Evolutionary conservation across 2,888 invertebrate species (phyloP).

Genomic region (Mongoloraphidia duomilia): DNA sequence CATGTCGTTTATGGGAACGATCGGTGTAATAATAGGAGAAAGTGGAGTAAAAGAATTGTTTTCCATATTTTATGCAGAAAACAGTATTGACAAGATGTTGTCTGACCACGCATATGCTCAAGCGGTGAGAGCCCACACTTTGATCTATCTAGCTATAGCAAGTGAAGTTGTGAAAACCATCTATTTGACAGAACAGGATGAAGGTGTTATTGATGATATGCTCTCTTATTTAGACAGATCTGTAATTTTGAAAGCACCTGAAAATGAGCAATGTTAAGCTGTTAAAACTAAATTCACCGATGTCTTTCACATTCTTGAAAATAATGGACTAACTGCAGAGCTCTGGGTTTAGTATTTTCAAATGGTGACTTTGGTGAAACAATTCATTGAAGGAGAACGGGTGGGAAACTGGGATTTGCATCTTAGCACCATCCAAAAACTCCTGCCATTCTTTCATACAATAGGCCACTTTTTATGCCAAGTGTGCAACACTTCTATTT

Average conservation of each 20-base stretch:
- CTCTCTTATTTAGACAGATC: constrained; percentile 10
- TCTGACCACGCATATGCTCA: constrained; percentile 18
- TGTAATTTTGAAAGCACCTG: constrained; percentile 7
- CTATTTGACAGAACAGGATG: constrained; percentile 8
- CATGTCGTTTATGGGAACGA: constrained; percentile 17
- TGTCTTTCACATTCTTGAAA: constrained; percentile 30
- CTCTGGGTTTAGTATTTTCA: constrained; percentile 19
- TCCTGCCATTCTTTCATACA: constrained; percentile 24
- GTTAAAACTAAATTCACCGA: constrained; percentile 31
- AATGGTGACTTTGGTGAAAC: constrained; percentile 18
- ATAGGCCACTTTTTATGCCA: constrained; percentile 20
- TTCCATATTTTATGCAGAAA: constrained; percentile 15
- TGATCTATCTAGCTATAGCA: constrained; percentile 13
- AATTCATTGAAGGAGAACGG: constrained; percentile 21
- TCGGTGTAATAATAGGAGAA: constrained; percentile 17
- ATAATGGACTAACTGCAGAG: constrained; percentile 15
- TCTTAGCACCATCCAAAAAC: constrained; percentile 17
- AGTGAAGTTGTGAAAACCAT: constrained; percentile 6
- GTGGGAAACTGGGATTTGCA: constrained; percentile 20
- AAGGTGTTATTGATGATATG: constrained; percentile 9
- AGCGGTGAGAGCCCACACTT: constrained; percentile 17
- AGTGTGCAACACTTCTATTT: constrained; percentile 20
- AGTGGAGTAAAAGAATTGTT: constrained; percentile 18
- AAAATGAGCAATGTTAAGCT: constrained; percentile 9
- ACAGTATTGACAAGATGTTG: constrained; percentile 17